A percentile compares a stretch with the other conserved stretches of the same genome.
These are phyloP conservation scores for Etia nguti DNA, from an alignment of 2,113 vertebrate genomes.

Conservation along the genomic window DNA sequence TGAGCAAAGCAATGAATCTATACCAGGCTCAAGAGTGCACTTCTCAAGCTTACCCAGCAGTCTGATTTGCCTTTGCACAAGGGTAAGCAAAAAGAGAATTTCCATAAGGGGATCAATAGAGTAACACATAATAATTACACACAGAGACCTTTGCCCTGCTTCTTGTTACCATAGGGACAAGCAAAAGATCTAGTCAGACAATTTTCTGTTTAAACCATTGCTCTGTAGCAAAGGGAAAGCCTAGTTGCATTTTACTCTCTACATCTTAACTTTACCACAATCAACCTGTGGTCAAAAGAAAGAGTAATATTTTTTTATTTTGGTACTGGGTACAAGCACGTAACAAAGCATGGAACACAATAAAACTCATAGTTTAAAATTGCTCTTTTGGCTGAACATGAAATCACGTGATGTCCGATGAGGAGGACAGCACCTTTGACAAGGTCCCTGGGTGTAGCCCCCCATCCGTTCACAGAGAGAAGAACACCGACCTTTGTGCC, in stretches of 20 bases:
- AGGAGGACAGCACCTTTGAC: background rate
- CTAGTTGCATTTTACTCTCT: background rate
- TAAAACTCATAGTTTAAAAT: background rate
- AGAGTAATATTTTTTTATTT: background rate
- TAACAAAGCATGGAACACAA: background rate
- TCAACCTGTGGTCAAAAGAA: background rate
- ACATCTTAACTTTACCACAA: background rate
- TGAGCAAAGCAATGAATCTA: slow-evolving; percentile 14
- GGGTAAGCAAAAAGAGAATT: slow-evolving; percentile 36
- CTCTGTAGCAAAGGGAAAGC: background rate
- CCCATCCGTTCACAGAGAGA: background rate
- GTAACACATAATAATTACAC: slow-evolving; percentile 35
- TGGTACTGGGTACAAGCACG: background rate
- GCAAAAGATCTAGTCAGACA: background rate
- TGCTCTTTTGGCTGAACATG: background rate
- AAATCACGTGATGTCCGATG: background rate
- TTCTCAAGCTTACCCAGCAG: slow-evolving; percentile 4
- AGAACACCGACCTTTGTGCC: background rate
- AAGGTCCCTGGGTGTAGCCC: background rate
- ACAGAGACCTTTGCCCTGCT: slow-evolving; percentile 34
- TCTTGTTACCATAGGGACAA: slow-evolving; percentile 31
- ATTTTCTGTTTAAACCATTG: background rate
- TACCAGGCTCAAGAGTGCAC: background rate
- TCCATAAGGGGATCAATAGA: slow-evolving; percentile 42
- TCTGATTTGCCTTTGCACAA: background rate